phyloP scores from a whole-genome alignment of 2,888 invertebrate genomes.

The Leistus spinibarbis region DNA sequence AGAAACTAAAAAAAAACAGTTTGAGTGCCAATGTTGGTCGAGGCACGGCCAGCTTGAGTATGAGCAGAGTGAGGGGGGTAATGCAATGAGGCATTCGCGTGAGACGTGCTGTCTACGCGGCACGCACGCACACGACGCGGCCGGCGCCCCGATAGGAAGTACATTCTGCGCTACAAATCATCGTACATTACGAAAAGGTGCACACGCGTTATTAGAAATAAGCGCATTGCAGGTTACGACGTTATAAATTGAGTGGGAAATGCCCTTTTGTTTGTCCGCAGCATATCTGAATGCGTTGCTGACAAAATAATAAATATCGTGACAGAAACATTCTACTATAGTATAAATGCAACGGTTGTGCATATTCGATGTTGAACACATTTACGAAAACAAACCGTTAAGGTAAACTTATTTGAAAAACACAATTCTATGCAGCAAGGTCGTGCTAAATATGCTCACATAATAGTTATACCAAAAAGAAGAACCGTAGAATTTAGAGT shows the following conservation, averaged over 20 bases:
- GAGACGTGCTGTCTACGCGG: constrained; percentile 38
- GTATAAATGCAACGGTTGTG: no score
- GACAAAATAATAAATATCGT: no score
- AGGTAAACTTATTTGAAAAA: no score
- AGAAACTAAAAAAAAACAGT: constrained; percentile 7
- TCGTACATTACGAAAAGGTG: not conserved
- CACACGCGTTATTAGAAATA: not conserved
- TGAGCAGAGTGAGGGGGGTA: constrained; percentile 31
- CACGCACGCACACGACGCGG: no score
- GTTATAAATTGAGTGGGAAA: no score
- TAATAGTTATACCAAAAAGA: no score
- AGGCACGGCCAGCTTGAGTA: not conserved
- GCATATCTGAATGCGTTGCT: not conserved
- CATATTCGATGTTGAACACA: no score
- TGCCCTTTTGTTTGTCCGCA: not conserved
- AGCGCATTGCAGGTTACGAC: not conserved
- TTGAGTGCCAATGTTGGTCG: constrained; percentile 12
- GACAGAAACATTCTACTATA: no score
- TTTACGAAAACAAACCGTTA: no score
- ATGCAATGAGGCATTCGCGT: constrained; percentile 40
- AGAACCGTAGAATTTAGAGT: no score
- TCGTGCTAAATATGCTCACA: no score
- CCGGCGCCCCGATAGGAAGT: constrained; percentile 38
- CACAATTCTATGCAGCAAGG: no score
- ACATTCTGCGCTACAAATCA: constrained; percentile 14